phyloP scores from a whole-genome alignment of 1,140 invertebrate genomes.

The Triops longicaudatus region DNA sequence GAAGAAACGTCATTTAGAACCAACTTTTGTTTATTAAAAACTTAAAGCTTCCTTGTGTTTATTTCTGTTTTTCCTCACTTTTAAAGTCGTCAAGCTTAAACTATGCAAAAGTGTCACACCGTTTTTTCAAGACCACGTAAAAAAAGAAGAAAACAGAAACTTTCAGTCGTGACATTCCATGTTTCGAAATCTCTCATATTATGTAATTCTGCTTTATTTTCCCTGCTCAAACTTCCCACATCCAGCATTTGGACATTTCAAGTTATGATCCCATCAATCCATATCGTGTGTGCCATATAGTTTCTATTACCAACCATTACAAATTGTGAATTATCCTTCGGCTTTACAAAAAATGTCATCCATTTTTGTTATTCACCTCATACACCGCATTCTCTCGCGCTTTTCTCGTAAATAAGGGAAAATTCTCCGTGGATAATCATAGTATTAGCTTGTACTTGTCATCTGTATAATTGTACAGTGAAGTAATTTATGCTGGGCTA shows the following conservation, averaged over 20 bases:
- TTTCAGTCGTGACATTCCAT: not conserved
- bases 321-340: not conserved
- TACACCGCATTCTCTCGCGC: not conserved
- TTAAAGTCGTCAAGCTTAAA: not conserved
- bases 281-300: not conserved
- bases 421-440: constrained; percentile 12
- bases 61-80: too few relatives aligned
- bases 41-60: too few relatives aligned
- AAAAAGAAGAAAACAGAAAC: not conserved
- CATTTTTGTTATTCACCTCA: not conserved
- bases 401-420: not conserved
- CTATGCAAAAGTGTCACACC: not conserved
- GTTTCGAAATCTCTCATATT: not conserved
- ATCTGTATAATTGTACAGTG: constrained; percentile 15
- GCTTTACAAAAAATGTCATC: not conserved
- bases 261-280: not conserved
- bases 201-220: not conserved
- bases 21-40: too few relatives aligned
- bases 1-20: not conserved
- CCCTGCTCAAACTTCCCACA: not conserved
- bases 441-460: constrained; percentile 10
- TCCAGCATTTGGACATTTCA: not conserved
- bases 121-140: not conserved
- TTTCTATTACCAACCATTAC: not conserved
- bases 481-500: constrained; percentile 15